Percentiles rank a stretch among this genome's conserved stretches.
These are phyloP conservation scores for Andrena praecox DNA, from an alignment of 2,888 invertebrate genomes.

Conservation along the genomic window DNA sequence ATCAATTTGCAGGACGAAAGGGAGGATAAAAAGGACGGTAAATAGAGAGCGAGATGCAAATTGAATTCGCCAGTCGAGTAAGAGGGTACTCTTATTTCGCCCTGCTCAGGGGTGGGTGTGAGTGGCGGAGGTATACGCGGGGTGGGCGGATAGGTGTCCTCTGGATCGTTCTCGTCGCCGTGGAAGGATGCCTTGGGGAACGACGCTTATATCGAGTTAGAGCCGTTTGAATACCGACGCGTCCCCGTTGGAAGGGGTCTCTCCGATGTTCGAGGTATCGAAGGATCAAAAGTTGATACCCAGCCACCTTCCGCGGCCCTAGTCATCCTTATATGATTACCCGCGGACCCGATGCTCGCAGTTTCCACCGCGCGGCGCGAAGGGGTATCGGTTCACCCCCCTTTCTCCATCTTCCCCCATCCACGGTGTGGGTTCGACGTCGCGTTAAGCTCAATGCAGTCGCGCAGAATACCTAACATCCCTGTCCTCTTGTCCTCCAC, in stretches of 20 bases:
- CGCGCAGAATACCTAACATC: conserved; percentile 81
- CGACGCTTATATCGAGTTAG: conserved; percentile 84
- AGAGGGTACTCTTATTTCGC: conserved; percentile 73
- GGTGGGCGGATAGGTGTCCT: conserved; percentile 61
- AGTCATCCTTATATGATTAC: conserved; percentile 80
- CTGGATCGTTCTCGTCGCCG: conserved; percentile 52
- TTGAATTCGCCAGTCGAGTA: conserved; percentile 75
- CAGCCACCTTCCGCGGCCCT: conserved; percentile 56
- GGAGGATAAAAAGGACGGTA: conserved; percentile 30
- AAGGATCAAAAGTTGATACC: conserved; percentile 81
- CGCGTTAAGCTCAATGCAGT: conserved; percentile 66
- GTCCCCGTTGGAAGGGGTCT: conserved; percentile 40
- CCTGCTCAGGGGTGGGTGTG: conserved; percentile 39
- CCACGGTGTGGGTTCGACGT: conserved; percentile 32
- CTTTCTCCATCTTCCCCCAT: conserved; percentile 38
- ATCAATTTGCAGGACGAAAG: background rate
- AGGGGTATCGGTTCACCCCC: conserved; percentile 52
- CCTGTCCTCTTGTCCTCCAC: conserved; percentile 48
- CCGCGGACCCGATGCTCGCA: conserved; percentile 69
- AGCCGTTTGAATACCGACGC: conserved; percentile 83
- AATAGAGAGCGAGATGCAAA: conserved; percentile 78
- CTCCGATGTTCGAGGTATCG: conserved; percentile 65
- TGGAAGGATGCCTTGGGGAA: conserved; percentile 78
- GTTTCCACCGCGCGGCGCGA: conserved; percentile 35
- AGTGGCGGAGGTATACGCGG: conserved; percentile 38